Evolutionary conservation across 23 tunicate genomes (phyloP), one percentile per base, ranked within the genome.

Genomic region (Botrylloides violaceus): DNA sequence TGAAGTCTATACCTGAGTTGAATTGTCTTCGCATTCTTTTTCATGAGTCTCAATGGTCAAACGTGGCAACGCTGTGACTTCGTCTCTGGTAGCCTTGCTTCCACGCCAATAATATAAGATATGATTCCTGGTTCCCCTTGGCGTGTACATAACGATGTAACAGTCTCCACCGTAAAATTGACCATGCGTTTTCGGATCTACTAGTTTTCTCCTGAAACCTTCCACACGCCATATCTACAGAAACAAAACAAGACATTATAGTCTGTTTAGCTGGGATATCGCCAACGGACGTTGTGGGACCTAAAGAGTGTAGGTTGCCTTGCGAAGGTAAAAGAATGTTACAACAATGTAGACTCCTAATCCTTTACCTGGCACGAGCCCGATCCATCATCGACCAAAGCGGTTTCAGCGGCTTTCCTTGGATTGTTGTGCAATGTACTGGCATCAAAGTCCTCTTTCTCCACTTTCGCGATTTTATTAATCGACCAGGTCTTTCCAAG

Each of bases 91-190:
- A 1, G 99, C 95, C 57, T 75, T 83, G 43, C 74, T 72, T 15
- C 99, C 99, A 38, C 83, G 75, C 99, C 99, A 95, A 73, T 95
- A 95, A 72, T 95, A 95, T 31, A 95, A 65, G 30, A 82, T 36
- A 58, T 71, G 55, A 28, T 93, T 79, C 26, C 72, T 80, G 0
- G 80, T 71, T 0, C 84, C 77, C 4, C 80, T 72, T 5, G 86
- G 86, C 59, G 87, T 85, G 72, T 95, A 87, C 39, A 77, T 66
- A 6, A 95, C 47, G 33, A 95, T 82, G 96, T 95, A 95, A 72
- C 99, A 95, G 38, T 95, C 99, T 19, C 94, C 94, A 3, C 96
- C 94, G 77, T 87, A 95, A 56, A 95, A 95, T 55, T 82, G 86
- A 2, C 99, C 99, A 47, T 83, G 72, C 24, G 78, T 49, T 32